A percentile compares a stretch with the other conserved stretches of the same genome.
These are phyloP conservation scores for Calidris pygmaea DNA, from an alignment of 2,113 vertebrate genomes.

Conservation along the genomic window DNA sequence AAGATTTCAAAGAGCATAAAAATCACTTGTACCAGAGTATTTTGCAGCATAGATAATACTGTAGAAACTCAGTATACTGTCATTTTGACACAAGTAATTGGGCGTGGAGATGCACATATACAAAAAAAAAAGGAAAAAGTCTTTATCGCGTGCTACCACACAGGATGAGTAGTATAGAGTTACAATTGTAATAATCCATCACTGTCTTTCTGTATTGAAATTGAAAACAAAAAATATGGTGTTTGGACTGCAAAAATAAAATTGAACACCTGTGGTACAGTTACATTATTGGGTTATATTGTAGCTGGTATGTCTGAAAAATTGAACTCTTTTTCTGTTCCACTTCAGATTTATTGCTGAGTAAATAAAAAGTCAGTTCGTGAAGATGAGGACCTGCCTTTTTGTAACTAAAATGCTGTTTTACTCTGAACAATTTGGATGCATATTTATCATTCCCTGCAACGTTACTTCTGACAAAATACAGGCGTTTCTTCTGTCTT, in stretches of 20 bases:
- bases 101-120: neutral
- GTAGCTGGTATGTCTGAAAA: neutral
- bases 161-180: neutral
- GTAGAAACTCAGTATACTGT: neutral
- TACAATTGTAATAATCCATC: constrained; percentile 36
- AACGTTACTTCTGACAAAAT: neutral
- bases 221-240: neutral
- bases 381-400: neutral
- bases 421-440: neutral
- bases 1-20: constrained; percentile 42
- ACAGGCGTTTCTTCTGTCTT: neutral
- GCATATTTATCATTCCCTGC: neutral
- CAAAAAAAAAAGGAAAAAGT: neutral
- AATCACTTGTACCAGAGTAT: constrained; percentile 22
- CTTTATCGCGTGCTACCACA: neutral
- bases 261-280: neutral
- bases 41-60: constrained; percentile 21
- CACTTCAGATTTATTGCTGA: neutral
- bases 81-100: constrained; percentile 38
- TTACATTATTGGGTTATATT: neutral
- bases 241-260: neutral
- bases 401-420: neutral
- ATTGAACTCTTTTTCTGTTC: neutral
- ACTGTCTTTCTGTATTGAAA: constrained; percentile 26
- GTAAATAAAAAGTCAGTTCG: constrained; percentile 15